Base-by-base conservation (phyloP, 1,140 invertebrate genomes). In the Magallana gigas region DNA sequence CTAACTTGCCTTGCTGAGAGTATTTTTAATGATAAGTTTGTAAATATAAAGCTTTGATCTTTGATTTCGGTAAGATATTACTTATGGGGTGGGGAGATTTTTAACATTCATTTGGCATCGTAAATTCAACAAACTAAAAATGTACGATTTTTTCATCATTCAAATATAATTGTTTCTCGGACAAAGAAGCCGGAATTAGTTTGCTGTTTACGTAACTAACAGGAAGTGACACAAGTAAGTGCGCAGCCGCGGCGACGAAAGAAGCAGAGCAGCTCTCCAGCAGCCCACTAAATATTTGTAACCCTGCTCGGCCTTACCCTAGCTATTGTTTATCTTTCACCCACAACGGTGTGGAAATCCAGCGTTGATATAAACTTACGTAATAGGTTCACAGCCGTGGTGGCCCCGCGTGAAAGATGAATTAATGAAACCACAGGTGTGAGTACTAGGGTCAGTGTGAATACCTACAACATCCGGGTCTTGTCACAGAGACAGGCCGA, bases 281-380 rank as follows among this genome's bases (percentile, higher is more conserved):
- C 36, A 36, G 8, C 23, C 11, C 68, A 29, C 36, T 76, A 76
- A 76, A 76, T 76, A 76, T 76, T 76, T 76, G 68, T 76, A 29
- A 76, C 68, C 68, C 36, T 14, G 68, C 68, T 29, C 23, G 68
- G 68, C 68, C 68, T 76, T 23, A 76, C 5, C 68, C 68, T 18
- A 29, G 68, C 68, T 36, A 76, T 9, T 76, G 68, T 76, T 76
- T 76, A 76, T 76, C 68, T 76, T 76, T 68, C 11, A 5, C 36
- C 68, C 23, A 29, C 68, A 8, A 29, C 23, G 68, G 68, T 36
- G 68, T 36, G 68, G 68, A 18, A 76, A 76, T 76, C 68, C 68
- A 36, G 18, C 68, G 18, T 14, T 76, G 68, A 76, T 76, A 76
- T 76, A 76, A 76, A 11, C 68, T 76, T 76, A 76, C 14, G 68